These are phyloP conservation scores for Cromileptes altivelis DNA, from an alignment of 2,113 vertebrate genomes.

Conservation along the genomic window DNA sequence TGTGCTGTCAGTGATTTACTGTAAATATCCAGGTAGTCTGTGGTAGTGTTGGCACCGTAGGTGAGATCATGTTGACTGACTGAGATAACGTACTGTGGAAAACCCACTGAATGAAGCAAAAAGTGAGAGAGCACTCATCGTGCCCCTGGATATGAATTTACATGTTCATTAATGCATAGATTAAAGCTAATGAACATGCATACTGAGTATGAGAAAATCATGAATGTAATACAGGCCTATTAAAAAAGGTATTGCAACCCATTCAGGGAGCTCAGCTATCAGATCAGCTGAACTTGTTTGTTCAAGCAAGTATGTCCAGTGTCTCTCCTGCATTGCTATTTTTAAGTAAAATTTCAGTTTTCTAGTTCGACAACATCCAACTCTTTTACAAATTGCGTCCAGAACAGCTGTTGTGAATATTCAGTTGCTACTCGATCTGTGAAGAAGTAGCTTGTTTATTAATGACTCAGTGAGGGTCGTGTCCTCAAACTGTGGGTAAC, in stretches of 20 bases:
- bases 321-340: background rate
- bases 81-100: background rate
- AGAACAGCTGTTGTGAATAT: conserved; percentile 4
- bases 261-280: background rate
- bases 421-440: conserved; percentile 15
- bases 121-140: background rate
- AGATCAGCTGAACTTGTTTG: background rate
- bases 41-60: background rate
- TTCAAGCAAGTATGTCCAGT: background rate
- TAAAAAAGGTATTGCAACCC: background rate
- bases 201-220: background rate
- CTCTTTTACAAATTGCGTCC: background rate
- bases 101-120: conserved; percentile 12
- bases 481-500: conserved; percentile 38
- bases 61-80: background rate
- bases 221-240: background rate
- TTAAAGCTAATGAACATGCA: background rate
- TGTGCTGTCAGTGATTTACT: conserved; percentile 54
- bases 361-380: background rate
- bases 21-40: conserved; percentile 46
- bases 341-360: background rate
- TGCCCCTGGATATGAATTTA: background rate
- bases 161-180: background rate
- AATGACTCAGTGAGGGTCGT: conserved; percentile 36
- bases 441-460: conserved; percentile 38